Base-by-base conservation (phyloP, 2,888 invertebrate species). In the Athripsodes cinereus region DNA sequence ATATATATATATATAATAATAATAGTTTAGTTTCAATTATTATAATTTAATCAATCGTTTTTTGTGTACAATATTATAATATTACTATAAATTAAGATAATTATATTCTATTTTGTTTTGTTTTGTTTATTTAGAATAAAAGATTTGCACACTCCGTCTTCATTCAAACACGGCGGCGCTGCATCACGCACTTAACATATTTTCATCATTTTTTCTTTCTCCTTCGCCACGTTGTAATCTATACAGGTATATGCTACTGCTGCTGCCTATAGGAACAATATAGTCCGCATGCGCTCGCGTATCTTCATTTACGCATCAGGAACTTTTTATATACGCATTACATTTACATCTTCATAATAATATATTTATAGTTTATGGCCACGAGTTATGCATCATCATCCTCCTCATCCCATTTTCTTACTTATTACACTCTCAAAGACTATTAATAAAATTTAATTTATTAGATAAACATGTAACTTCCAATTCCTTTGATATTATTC, bases 341-440 rank as follows among this genome's bases (percentile, higher is more conserved):
- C 40, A 40, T 26, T 10, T 26, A 26, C 10, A 26, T n/a, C 31
- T 31, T 31, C 31, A 31, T 11, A 31, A 8, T 11, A 55, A 55
- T 59, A 58, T 58, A 55, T 61, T 54, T 13, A n/a, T 58, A 59
- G 58, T 61, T 58, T 61, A 63, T 63, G 63, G 63, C 63, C 63
- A 60, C 59, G n/a, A n/a, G n/a, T n/a, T n/a, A n/a, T n/a, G n/a
- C n/a, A n/a, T n/a, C n/a, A n/a, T n/a, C n/a, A n/a, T n/a, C n/a
- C n/a, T n/a, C n/a, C n/a, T n/a, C n/a, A n/a, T n/a, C n/a, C n/a
- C n/a, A n/a, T n/a, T n/a, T n/a, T n/a, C n/a, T n/a, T n/a, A n/a
- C n/a, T n/a, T n/a, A 49, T 26, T 34, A 55, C 50, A 55, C 58
- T 22, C 47, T 35, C 19, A 20, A 18, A 26, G n/a, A 26, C 26